These are phyloP conservation scores for Leptobrachium leishanense DNA, from an alignment of 2,113 vertebrate species.

Conservation along the genomic window DNA sequence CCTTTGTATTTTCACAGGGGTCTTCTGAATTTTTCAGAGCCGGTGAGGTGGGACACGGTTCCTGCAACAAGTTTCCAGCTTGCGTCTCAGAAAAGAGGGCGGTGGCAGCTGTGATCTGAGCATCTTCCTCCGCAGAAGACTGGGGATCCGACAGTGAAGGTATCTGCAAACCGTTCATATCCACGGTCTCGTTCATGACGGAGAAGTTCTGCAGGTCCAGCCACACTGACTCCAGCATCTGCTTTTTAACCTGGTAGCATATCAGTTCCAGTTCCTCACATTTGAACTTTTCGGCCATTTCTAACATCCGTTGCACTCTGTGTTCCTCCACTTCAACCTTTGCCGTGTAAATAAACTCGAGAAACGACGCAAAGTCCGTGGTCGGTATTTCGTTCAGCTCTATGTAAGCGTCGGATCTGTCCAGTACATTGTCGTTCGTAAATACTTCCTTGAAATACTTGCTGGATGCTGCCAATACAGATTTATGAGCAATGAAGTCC, in stretches of 20 bases:
- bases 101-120: constrained; percentile 18
- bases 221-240: constrained; percentile 76
- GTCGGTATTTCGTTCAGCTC: constrained; percentile 74
- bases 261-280: constrained; percentile 81
- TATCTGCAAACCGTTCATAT: not conserved
- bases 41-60: not conserved
- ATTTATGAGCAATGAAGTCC: constrained; percentile 87
- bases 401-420: constrained; percentile 65
- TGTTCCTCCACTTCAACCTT: constrained; percentile 77
- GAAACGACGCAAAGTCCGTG: constrained; percentile 79
- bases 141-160: constrained; percentile 8
- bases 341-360: constrained; percentile 92
- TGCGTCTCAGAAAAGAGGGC: not conserved
- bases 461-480: constrained; percentile 89
- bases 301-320: constrained; percentile 76
- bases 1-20: constrained; percentile 60
- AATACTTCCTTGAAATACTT: constrained; percentile 89
- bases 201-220: constrained; percentile 75
- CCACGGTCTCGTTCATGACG: constrained; percentile 61
- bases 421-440: constrained; percentile 67
- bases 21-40: constrained; percentile 54
- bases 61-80: rapidly evolving
- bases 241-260: constrained; percentile 75
- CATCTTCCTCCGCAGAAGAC: not conserved
- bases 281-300: constrained; percentile 79